phyloP scores from a whole-genome alignment of 2,797 vertebrate species.

The Meriones psammophilus region DNA sequence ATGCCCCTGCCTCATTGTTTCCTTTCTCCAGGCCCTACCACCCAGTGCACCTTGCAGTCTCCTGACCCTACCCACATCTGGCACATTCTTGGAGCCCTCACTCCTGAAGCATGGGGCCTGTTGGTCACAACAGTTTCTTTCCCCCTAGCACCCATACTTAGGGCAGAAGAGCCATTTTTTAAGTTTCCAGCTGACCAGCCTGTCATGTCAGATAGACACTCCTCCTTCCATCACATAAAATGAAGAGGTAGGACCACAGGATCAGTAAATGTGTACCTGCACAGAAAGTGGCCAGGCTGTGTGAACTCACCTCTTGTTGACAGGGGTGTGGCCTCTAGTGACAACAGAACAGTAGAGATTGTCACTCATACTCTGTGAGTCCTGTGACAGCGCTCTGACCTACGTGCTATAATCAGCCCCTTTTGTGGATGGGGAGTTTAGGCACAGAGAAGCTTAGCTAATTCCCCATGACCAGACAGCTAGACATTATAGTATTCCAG shows the following conservation, averaged over 20 bases:
- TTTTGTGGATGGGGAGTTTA: not conserved
- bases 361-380: not conserved
- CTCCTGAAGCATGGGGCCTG: rapidly evolving
- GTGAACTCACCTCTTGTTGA: not conserved
- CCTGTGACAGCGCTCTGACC: not conserved
- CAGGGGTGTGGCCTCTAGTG: rapidly evolving
- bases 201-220: not conserved
- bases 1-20: rapidly evolving
- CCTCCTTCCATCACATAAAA: not conserved
- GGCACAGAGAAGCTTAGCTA: not conserved
- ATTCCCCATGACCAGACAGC: not conserved
- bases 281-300: rapidly evolving
- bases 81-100: not conserved
- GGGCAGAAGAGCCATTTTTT: not conserved
- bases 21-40: not conserved
- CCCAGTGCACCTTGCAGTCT: not conserved
- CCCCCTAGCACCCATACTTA: not conserved
- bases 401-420: too few relatives aligned
- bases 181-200: not conserved
- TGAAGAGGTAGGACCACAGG: rapidly evolving
- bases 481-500: not conserved
- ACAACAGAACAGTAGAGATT: rapidly evolving
- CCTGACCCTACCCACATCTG: too few relatives aligned
- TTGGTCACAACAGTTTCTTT: not conserved
- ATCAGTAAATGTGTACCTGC: rapidly evolving